Base-by-base conservation (phyloP, 2,113 vertebrate species). In the Neodontobutis hainanensis region DNA sequence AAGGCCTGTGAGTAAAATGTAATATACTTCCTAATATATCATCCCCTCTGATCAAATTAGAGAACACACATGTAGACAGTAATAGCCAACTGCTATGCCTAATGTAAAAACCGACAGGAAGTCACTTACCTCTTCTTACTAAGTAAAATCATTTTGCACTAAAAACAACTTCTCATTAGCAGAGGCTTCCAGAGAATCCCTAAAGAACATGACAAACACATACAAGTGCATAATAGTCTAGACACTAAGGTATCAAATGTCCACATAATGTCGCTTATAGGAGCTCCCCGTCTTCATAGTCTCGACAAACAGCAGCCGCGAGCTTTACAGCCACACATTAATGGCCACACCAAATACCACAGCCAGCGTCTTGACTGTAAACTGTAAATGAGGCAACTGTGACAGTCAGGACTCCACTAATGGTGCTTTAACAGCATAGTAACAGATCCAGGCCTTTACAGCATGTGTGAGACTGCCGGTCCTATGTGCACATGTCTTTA, bases 201-300 rank as follows among this genome's bases (percentile, higher is more conserved):
- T 11, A 65, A 53, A 59, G 6, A 58, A 35, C 43, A 0, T 0
- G 34, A 4, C 19, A 64, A 65, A 70, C 51, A 69, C 6, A 34
- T 36, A 36, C 52, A 55, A 52, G 27, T 9, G n/a, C 52, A 55
- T n/a, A 70, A 58, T 77, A 0, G 86, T 88, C 86, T 88, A 86
- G 87, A 90, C 87, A 69, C 68, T 65, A n/a, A 7, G 2, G 78
- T 85, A 78, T 90, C 87, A 62, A 50, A 79, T 87, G 77, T 82
- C 85, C 70, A 80, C 77, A 79, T 87, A 87, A 87, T 47, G 9
- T 59, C 61, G 65, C 81, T 85, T 83, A 83, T 79, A 69, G 71
- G 83, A 74, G 69, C 71, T 80, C 60, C 75, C 63, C 63, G 82
- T 72, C 73, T 66, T 77, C 77, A 71, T 49, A 76, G 75, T 6